Conservation (phyloP, 2,113 vertebrate genomes). For the Megalops atlanticus region DNA sequence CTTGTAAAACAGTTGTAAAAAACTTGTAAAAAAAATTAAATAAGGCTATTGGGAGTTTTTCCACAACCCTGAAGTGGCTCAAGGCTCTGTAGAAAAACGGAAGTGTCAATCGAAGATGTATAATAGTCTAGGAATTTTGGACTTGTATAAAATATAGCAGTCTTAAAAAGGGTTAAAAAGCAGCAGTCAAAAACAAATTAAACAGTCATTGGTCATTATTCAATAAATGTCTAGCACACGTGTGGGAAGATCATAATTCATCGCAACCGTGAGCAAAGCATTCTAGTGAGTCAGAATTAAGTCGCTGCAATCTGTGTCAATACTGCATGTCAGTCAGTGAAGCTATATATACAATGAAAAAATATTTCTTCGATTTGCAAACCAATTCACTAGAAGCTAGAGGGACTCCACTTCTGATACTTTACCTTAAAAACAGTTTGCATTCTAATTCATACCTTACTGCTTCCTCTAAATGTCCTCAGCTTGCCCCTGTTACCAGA, state of each 20-base stretch:
- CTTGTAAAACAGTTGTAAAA: constrained; percentile 29
- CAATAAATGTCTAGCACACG: background rate
- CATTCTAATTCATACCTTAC: too few species aligned
- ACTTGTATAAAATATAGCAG: constrained; percentile 2
- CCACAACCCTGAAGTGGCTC: background rate
- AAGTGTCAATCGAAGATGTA: constrained; percentile 21
- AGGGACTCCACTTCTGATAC: too few species aligned
- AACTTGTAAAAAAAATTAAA: constrained; percentile 12
- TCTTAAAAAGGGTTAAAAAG: background rate
- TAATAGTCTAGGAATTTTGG: background rate
- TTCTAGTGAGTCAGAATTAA: background rate
- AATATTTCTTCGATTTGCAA: too few species aligned
- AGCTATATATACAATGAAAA: background rate
- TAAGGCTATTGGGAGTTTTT: background rate
- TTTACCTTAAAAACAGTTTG: too few species aligned
- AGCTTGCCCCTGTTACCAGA: too few species aligned
- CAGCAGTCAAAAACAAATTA: background rate
- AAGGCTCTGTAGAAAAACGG: background rate
- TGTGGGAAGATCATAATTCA: background rate
- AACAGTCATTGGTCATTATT: background rate
- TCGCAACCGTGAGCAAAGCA: background rate
- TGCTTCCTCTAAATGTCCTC: too few species aligned
- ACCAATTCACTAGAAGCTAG: too few species aligned
- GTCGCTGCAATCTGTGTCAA: background rate
- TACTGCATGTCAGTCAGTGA: background rate